Base-by-base conservation (phyloP, 2,797 vertebrate genomes). In the Cheirogaleus major region DNA sequence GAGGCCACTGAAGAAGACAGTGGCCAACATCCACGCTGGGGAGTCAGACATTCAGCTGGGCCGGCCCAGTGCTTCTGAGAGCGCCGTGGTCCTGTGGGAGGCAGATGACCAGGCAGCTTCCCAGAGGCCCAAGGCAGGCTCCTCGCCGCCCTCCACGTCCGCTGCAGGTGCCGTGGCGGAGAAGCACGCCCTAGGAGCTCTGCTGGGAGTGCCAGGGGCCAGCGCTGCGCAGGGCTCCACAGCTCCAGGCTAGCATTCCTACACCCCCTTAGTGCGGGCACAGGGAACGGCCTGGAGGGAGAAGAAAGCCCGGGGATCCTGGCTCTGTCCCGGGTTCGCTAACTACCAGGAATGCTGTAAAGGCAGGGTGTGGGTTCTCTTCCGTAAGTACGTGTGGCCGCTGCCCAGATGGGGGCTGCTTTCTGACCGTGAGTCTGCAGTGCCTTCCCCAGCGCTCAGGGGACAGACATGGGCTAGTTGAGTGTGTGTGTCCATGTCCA, bases 291-390 rank as follows among this genome's bases (percentile, higher is more conserved):
- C 38, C 73, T 81, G 35, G n/a, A 55, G 22, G 41, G 48, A 50
- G 48, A 15, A 65, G 61, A 55, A 52, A 78, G 82, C 50, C 27
- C 1, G 13, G 35, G 38, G 25, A 27, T 81, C 52, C 50, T 35
- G 84, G 50, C 13, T 57, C n/a, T 2, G 20, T 41, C 4, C 10
- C 0, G 0, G 81, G 2, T 41, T 57, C 0, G 0, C 10, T 30
- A 38, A 41, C 5, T 4, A 0, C 52, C 9, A 38, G 32, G 41
- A 61, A 43, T 0, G 1, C 35, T 8, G n/a, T 52, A 63, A n/a
- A 35, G 50, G 61, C 41, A 23, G 15, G 48, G 2, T 30, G 9
- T 13, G 78, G 48, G 72, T 41, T 7, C 45, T 43, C 63, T 41
- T 65, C 15, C 45, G 9, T 20, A 61, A 17, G 25, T 6, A 35